These are phyloP conservation scores for Polyergus mexicanus DNA, from an alignment of 1,140 invertebrate species.

Conservation along the genomic window DNA sequence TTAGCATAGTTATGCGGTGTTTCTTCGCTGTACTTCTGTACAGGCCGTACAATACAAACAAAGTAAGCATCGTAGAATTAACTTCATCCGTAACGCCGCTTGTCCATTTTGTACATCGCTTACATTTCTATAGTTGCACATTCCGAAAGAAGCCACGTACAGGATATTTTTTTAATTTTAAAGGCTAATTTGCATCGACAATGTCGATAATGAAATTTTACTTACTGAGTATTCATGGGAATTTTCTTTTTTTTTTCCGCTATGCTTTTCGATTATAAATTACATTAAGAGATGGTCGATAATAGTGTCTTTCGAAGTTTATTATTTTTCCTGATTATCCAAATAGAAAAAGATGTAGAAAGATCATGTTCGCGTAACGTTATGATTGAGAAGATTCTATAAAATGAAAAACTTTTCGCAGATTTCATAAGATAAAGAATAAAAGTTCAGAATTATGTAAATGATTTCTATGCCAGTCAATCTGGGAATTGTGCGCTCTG, in stretches of 20 bases:
- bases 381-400: conserved; percentile 52
- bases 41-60: not conserved
- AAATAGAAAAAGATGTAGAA: not conserved
- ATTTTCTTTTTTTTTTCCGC: not conserved
- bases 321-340: conserved; percentile 34
- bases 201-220: conserved; percentile 44
- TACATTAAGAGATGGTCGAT: conserved; percentile 19
- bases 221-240: conserved; percentile 6
- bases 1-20: conserved; percentile 57
- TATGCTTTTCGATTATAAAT: not conserved
- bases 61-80: conserved; percentile 47
- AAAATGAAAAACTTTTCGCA: conserved; percentile 57
- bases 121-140: too few species aligned
- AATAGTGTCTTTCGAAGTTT: conserved; percentile 23
- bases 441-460: conserved; percentile 60
- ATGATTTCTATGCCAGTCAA: conserved; percentile 56
- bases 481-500: conserved; percentile 41
- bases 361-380: conserved; percentile 32
- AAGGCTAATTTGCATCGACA: conserved; percentile 36
- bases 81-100: conserved; percentile 49
- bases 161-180: not conserved
- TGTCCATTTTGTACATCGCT: not conserved
- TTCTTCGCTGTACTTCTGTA: conserved; percentile 34
- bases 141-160: not conserved
- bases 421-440: conserved; percentile 56